Evolutionary conservation across 2,113 vertebrate species (phyloP).

Genomic region (Hipposideros armiger): DNA sequence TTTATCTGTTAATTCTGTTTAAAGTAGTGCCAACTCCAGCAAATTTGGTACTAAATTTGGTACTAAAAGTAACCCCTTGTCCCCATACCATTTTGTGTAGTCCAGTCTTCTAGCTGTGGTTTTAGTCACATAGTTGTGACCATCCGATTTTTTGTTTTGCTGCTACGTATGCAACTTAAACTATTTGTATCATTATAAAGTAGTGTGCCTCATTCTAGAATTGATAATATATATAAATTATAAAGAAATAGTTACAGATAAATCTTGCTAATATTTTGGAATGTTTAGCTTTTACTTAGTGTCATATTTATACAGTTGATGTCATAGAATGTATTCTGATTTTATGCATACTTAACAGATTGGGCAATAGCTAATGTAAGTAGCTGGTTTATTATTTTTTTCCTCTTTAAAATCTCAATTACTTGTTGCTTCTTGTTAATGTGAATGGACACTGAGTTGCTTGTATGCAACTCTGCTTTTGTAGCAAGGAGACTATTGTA

Average conservation of each 20-base stretch:
- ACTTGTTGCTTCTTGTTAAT: slow-evolving; percentile 7
- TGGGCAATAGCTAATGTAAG: neutral
- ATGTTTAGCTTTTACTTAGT: slow-evolving; percentile 25
- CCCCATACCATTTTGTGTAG: neutral
- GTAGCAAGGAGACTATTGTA: neutral
- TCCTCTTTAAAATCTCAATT: neutral
- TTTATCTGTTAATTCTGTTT: slow-evolving; percentile 25
- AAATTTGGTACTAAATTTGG: neutral
- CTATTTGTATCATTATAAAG: neutral
- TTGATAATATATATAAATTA: neutral
- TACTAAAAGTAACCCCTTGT: neutral
- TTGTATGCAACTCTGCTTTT: slow-evolving; percentile 20
- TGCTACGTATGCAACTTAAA: neutral
- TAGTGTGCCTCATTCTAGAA: slow-evolving; percentile 3
- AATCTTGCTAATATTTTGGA: neutral
- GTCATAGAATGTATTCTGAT: neutral
- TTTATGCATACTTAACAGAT: neutral
- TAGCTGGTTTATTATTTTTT: neutral
- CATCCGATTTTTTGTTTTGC: neutral
- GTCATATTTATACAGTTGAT: neutral
- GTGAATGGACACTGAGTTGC: neutral
- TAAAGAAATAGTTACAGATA: neutral
- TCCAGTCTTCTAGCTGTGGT: neutral
- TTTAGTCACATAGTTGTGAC: neutral
- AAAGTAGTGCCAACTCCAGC: neutral